Evolutionary conservation across 2,113 vertebrate genomes (phyloP).

Genomic region (Formicarius rufipectus): DNA sequence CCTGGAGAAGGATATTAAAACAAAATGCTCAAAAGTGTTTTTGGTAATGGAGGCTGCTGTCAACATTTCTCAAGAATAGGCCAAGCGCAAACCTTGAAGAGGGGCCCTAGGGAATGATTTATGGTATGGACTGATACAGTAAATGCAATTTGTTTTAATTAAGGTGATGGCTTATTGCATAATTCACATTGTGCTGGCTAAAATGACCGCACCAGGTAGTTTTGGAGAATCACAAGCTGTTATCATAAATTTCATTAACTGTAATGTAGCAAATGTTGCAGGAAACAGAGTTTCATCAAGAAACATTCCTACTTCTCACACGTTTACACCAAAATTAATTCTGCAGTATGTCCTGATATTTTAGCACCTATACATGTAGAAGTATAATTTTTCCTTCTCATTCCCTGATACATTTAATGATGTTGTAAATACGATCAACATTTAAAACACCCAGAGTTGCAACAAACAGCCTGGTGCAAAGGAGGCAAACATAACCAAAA

Average conservation of each 20-base stretch:
- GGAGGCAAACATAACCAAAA: neutral
- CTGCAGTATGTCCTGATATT: neutral
- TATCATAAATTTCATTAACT: slow-evolving; percentile 72
- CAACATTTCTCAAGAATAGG: slow-evolving; percentile 67
- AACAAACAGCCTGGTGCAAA: neutral
- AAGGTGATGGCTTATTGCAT: slow-evolving; percentile 75
- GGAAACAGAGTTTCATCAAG: slow-evolving; percentile 24
- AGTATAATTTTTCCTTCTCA: neutral
- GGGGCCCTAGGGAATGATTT: slow-evolving; percentile 68
- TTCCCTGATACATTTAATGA: neutral
- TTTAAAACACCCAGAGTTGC: neutral
- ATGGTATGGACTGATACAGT: slow-evolving; percentile 56
- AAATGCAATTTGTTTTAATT: slow-evolving; percentile 79
- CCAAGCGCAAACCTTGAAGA: slow-evolving; percentile 55
- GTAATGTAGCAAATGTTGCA: slow-evolving; percentile 64
- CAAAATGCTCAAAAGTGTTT: slow-evolving; percentile 40
- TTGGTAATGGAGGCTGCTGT: slow-evolving; percentile 58
- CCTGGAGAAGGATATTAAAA: neutral
- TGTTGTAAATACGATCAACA: neutral
- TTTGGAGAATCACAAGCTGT: slow-evolving; percentile 65
- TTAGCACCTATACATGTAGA: neutral
- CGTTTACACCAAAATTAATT: neutral
- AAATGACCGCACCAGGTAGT: slow-evolving; percentile 70
- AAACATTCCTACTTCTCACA: neutral
- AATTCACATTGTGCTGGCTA: slow-evolving; percentile 66